Evolutionary conservation across 2,888 invertebrate genomes (phyloP).

Genomic region (Neoascia interrupta): DNA sequence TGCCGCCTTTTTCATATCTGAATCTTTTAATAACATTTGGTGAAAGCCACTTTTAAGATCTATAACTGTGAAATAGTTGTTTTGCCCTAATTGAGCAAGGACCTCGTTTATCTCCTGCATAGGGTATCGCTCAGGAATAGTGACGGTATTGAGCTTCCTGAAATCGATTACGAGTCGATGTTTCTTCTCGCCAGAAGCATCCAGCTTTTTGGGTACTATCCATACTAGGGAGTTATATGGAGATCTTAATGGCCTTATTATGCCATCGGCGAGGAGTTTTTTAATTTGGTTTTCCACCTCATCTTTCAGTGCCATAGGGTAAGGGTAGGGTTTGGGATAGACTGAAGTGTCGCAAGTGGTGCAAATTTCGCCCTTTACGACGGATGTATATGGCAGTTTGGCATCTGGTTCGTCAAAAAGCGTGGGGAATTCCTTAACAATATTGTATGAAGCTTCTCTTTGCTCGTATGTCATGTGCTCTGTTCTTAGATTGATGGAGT

Average conservation of each 20-base stretch:
- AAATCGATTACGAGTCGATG: neutral
- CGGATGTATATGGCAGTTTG: conserved; percentile 3
- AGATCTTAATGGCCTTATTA: neutral
- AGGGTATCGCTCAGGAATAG: neutral
- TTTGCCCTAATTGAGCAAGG: neutral
- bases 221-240: neutral
- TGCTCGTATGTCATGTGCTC: conserved; percentile 3
- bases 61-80: neutral
- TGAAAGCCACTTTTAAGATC: conserved; percentile 1
- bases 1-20: neutral
- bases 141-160: neutral
- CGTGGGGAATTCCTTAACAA: too few species aligned
- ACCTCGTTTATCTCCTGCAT: neutral
- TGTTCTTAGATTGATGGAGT: neutral
- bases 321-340: neutral
- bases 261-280: neutral
- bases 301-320: neutral
- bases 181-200: neutral
- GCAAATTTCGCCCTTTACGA: neutral
- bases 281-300: neutral
- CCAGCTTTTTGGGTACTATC: neutral
- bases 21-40: neutral
- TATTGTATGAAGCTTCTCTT: too few species aligned
- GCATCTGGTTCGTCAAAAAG: neutral
- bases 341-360: neutral